These are phyloP conservation scores for Bufo gargarizans DNA, from an alignment of 2,113 vertebrate species.

Conservation along the genomic window DNA sequence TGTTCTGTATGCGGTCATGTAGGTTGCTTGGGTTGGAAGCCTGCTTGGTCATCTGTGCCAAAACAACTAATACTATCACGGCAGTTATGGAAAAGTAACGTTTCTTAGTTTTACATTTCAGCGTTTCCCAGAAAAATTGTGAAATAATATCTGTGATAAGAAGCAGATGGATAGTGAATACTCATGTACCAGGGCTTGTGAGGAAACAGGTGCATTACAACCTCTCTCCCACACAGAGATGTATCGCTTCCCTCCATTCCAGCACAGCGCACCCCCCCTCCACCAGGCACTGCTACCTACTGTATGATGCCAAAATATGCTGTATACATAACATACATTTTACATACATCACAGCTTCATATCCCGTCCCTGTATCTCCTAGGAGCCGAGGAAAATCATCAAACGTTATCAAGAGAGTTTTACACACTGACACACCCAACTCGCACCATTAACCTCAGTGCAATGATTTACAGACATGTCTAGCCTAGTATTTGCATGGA, in stretches of 20 bases:
- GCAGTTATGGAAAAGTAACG: neutral
- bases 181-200: neutral
- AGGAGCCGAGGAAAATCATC: neutral
- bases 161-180: neutral
- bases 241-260: too few relatives aligned
- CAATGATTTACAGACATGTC: constrained; percentile 37
- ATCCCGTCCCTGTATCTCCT: neutral
- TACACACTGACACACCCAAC: neutral
- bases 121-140: neutral
- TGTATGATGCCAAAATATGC: neutral
- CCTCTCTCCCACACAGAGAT: neutral
- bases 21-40: neutral
- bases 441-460: neutral
- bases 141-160: neutral
- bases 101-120: neutral
- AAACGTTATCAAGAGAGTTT: neutral
- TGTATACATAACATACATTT: neutral
- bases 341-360: neutral
- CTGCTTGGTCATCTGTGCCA: too few relatives aligned
- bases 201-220: neutral
- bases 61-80: too few relatives aligned
- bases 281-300: neutral
- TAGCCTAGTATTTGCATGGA: constrained; percentile 27
- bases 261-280: too few relatives aligned
- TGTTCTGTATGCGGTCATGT: neutral